phyloP scores from a whole-genome alignment of 2,797 vertebrate genomes.

The Geotrypetes seraphini region DNA sequence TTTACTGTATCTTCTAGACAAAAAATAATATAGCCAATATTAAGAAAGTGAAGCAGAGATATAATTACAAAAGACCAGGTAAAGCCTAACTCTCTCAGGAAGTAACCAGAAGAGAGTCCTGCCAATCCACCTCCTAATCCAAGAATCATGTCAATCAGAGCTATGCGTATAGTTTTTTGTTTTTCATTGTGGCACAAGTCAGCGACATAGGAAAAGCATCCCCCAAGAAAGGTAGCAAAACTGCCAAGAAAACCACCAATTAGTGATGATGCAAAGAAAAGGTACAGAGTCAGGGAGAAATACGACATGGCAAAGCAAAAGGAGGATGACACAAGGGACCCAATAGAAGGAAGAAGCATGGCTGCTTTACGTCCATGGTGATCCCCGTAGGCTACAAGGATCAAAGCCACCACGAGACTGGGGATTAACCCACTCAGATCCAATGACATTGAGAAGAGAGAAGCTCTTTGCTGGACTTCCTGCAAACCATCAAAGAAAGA shows the following conservation, averaged over 20 bases:
- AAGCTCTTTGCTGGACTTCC: constrained; percentile 79
- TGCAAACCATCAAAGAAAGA: constrained; percentile 43
- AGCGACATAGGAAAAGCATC: constrained; percentile 80
- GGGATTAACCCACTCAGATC: constrained; percentile 71
- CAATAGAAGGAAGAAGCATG: constrained; percentile 69
- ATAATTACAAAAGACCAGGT: constrained; percentile 74
- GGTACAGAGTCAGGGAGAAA: constrained; percentile 67
- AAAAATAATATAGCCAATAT: constrained; percentile 68
- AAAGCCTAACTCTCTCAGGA: constrained; percentile 72
- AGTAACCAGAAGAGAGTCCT: constrained; percentile 77
- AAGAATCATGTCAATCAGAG: constrained; percentile 78
- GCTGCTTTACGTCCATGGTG: constrained; percentile 74
- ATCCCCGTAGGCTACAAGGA: constrained; percentile 82
- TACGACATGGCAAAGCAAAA: constrained; percentile 60
- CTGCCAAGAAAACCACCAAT: constrained; percentile 75
- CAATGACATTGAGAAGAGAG: constrained; percentile 72
- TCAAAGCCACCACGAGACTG: constrained; percentile 71
- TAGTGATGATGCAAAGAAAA: constrained; percentile 63
- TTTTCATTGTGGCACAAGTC: constrained; percentile 66
- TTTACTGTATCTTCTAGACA: constrained; percentile 64
- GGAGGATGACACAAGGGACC: constrained; percentile 52
- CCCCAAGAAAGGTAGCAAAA: constrained; percentile 73
- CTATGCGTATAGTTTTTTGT: constrained; percentile 80
- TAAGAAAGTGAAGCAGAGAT: constrained; percentile 48
- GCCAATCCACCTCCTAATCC: constrained; percentile 75